Evolutionary conservation across 2,113 vertebrate species (phyloP).

Genomic region (Holacanthus passer): DNA sequence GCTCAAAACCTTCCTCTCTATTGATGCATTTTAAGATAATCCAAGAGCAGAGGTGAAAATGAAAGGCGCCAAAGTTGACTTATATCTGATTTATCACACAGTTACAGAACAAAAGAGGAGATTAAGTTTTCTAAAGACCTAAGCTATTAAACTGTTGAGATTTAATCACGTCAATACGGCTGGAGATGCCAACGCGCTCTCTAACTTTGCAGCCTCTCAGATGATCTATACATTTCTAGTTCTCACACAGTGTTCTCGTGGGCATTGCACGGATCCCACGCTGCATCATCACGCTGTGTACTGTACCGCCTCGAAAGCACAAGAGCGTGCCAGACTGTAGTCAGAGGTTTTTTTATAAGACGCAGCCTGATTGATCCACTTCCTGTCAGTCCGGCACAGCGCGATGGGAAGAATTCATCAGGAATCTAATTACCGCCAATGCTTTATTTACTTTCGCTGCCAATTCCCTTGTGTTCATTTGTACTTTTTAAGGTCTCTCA

Average conservation of each 20-base stretch:
- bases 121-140: not conserved
- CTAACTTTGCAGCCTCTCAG: not conserved
- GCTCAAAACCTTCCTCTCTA: conserved; percentile 20
- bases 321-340: conserved; percentile 9
- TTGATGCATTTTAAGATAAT: conserved; percentile 28
- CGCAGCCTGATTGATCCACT: conserved; percentile 52
- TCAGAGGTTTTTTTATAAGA: conserved; percentile 19
- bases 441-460: conserved; percentile 35
- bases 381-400: conserved; percentile 40
- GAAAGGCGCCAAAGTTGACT: not conserved
- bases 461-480: conserved; percentile 18
- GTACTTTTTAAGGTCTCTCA: conserved; percentile 21
- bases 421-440: conserved; percentile 37
- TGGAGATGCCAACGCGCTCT: not conserved
- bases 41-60: not conserved
- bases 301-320: conserved; percentile 15
- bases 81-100: not conserved
- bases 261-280: conserved; percentile 21
- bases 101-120: not conserved
- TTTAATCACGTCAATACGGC: not conserved
- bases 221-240: conserved; percentile 1
- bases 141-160: not conserved
- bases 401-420: conserved; percentile 35
- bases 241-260: conserved; percentile 21
- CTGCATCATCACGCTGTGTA: conserved; percentile 23